These are phyloP conservation scores for Nyctibius bracteatus DNA, from an alignment of 2,113 vertebrate species.

Conservation along the genomic window DNA sequence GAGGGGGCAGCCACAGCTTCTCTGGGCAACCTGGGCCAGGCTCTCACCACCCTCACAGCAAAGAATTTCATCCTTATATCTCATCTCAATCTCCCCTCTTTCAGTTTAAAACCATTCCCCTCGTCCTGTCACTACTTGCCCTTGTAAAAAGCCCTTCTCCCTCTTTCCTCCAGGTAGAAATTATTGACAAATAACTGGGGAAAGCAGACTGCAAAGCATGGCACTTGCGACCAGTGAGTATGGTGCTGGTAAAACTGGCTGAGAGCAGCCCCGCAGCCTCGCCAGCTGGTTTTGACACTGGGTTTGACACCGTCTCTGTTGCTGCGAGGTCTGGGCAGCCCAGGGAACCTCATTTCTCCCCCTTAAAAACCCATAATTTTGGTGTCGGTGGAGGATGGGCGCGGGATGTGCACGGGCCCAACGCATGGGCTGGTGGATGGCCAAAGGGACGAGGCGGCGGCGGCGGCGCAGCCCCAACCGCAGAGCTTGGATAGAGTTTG, in stretches of 20 bases:
- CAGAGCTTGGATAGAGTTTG: slow-evolving; percentile 5
- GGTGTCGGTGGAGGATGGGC: rapidly evolving
- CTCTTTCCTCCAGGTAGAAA: too few relatives aligned
- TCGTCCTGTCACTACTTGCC: too few relatives aligned
- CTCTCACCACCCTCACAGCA: too few relatives aligned
- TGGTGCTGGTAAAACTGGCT: background rate
- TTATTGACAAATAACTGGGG: background rate
- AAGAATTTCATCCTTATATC: too few relatives aligned
- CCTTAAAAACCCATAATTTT: background rate
- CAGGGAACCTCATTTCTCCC: background rate
- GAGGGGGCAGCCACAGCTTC: too few relatives aligned
- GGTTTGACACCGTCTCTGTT: background rate
- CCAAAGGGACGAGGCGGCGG: rapidly evolving
- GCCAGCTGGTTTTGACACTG: rapidly evolving
- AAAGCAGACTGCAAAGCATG: background rate
- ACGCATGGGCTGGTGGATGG: background rate
- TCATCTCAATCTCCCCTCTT: too few relatives aligned
- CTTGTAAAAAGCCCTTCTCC: too few relatives aligned
- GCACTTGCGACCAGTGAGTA: background rate
- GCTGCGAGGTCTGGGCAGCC: background rate
- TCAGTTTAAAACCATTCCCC: too few relatives aligned
- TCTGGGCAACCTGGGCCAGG: too few relatives aligned
- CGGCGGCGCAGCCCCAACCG: rapidly evolving
- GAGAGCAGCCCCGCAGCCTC: background rate
- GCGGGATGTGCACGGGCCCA: too few relatives aligned